These are phyloP conservation scores for Actinemys pallida DNA, from an alignment of 2,113 vertebrate genomes.

Conservation along the genomic window DNA sequence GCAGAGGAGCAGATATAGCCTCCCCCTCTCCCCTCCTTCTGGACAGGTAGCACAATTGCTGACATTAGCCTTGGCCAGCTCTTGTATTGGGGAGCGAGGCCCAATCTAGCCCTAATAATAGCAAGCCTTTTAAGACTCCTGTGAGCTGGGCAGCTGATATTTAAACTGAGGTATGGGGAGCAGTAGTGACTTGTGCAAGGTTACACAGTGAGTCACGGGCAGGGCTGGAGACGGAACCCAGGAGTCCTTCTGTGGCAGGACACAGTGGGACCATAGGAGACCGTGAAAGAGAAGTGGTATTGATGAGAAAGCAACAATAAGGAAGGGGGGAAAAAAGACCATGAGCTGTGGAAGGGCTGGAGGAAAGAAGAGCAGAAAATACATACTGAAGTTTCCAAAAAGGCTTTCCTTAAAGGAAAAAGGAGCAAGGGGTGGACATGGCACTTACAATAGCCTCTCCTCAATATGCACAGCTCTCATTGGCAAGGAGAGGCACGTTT, in stretches of 20 bases:
- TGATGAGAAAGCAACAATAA: not conserved
- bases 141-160: slow-evolving; percentile 3
- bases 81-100: not conserved
- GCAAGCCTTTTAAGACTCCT: not conserved
- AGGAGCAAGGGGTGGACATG: not conserved
- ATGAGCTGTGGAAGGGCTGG: not conserved
- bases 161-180: slow-evolving; percentile 39
- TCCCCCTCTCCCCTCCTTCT: not conserved
- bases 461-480: not conserved
- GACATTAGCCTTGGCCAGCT: not conserved
- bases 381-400: not conserved
- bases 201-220: not conserved
- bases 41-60: not conserved
- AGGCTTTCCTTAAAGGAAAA: not conserved
- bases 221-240: not conserved
- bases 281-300: not conserved
- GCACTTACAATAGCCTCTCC: not conserved
- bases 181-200: not conserved
- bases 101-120: not conserved
- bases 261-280: not conserved
- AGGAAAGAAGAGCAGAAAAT: not conserved
- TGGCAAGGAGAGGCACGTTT: not conserved
- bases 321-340: fast-evolving
- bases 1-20: not conserved
- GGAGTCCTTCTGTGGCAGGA: not conserved